Percentiles rank a stretch among this genome's conserved stretches.
These are phyloP conservation scores for Eurytoma adleriae DNA, from an alignment of 2,888 invertebrate genomes.

Conservation along the genomic window DNA sequence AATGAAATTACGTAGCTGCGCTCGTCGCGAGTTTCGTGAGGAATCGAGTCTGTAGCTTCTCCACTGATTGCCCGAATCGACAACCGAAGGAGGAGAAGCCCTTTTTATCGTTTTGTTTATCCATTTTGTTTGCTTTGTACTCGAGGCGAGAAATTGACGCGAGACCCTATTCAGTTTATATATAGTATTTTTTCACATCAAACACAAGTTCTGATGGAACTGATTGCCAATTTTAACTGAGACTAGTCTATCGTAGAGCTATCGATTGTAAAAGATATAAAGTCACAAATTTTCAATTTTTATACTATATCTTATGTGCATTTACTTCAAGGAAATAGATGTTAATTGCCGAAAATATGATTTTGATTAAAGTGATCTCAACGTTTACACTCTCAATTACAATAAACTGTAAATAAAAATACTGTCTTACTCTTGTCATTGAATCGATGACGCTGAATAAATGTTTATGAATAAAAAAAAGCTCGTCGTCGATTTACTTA, in stretches of 20 bases:
- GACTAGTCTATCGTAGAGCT: slow-evolving; percentile 1
- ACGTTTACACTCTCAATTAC: slow-evolving; percentile 27
- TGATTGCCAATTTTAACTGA: slow-evolving; percentile 1
- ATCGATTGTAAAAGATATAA: slow-evolving; percentile 20
- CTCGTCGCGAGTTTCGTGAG: background rate
- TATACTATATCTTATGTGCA: background rate
- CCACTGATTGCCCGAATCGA: slow-evolving; percentile 3
- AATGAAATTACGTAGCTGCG: slow-evolving; percentile 36
- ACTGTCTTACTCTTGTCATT: slow-evolving; percentile 50
- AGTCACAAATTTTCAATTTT: slow-evolving; percentile 10
- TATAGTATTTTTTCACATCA: background rate
- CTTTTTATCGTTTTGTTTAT: background rate
- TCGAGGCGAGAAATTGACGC: too few species aligned
- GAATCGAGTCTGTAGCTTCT: slow-evolving; percentile 38
- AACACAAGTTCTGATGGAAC: background rate
- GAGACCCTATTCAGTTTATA: background rate
- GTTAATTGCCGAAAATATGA: background rate
- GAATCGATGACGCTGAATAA: slow-evolving; percentile 49
- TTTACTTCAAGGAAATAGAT: slow-evolving; percentile 1
- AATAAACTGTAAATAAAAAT: slow-evolving; percentile 28
- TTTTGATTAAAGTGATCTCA: slow-evolving; percentile 3
- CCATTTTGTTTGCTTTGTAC: background rate
- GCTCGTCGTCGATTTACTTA: slow-evolving; percentile 45
- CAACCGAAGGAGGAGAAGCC: background rate
- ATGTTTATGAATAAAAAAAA: slow-evolving; percentile 39